Percentiles rank a stretch among this genome's conserved stretches.
phyloP scores from a whole-genome alignment of 2,888 invertebrate species.

The Amiota communis region DNA sequence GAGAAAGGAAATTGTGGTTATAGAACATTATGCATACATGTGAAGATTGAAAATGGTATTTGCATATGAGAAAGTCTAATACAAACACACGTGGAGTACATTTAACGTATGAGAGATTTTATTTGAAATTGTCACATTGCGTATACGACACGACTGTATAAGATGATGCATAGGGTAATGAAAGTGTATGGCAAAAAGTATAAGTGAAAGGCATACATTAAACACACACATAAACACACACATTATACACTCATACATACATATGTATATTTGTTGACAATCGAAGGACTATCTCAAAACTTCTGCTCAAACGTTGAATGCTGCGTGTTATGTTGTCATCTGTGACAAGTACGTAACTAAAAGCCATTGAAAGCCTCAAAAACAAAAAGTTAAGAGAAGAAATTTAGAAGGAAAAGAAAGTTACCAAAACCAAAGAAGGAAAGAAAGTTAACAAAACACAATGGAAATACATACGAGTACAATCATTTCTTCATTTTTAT shows the following conservation, averaged over 20 bases:
- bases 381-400: background rate
- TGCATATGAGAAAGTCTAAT: no score
- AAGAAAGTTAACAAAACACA: background rate
- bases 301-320: background rate
- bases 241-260: no score
- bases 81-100: background rate
- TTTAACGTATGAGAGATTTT: constrained; percentile 19
- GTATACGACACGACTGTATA: background rate
- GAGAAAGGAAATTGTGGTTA: no score
- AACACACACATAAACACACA: background rate
- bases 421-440: background rate
- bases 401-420: background rate
- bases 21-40: no score
- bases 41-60: no score
- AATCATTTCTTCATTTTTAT: no score
- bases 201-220: background rate
- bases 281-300: no score
- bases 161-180: background rate
- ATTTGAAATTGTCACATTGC: background rate
- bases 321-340: background rate
- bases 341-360: background rate
- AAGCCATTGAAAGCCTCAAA: background rate
- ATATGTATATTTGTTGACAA: no score
- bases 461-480: no score
- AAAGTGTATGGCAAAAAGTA: background rate